phyloP scores from a whole-genome alignment of 2,888 invertebrate genomes.

The Drosophila koepferae region DNA sequence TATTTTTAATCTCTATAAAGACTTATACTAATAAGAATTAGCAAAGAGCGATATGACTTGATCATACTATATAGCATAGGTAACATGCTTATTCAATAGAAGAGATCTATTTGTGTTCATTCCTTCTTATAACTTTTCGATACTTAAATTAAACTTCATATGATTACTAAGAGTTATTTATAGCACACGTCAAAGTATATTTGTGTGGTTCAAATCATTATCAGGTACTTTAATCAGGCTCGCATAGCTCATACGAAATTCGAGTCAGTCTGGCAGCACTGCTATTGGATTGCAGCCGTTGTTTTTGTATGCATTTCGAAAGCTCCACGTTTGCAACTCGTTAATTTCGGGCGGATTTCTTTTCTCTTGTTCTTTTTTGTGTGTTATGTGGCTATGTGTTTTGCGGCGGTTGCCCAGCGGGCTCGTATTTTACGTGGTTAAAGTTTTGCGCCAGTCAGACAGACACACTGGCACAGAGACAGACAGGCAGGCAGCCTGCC shows the following conservation, averaged over 20 bases:
- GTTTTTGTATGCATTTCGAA: constrained; percentile 45
- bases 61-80: not conserved
- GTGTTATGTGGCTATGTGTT: constrained; percentile 24
- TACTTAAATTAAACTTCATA: no score
- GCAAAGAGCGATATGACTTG: not conserved
- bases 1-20: not conserved
- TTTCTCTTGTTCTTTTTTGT: constrained; percentile 13
- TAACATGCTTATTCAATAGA: no score
- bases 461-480: constrained; percentile 6
- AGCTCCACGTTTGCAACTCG: constrained; percentile 39
- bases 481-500: constrained; percentile 3
- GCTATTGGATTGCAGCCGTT: constrained; percentile 34
- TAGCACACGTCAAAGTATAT: not conserved
- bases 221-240: constrained; percentile 15
- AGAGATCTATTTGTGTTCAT: no score
- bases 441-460: constrained; percentile 58
- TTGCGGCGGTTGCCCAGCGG: constrained; percentile 47
- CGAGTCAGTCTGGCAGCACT: constrained; percentile 38
- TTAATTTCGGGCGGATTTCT: constrained; percentile 15
- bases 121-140: no score
- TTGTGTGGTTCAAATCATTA: constrained; percentile 15
- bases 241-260: constrained; percentile 50
- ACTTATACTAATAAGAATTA: not conserved
- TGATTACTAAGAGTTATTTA: not conserved
- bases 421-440: constrained; percentile 70